These are phyloP conservation scores for Hyaena hyaena DNA, from an alignment of 2,113 vertebrate species.

Conservation along the genomic window DNA sequence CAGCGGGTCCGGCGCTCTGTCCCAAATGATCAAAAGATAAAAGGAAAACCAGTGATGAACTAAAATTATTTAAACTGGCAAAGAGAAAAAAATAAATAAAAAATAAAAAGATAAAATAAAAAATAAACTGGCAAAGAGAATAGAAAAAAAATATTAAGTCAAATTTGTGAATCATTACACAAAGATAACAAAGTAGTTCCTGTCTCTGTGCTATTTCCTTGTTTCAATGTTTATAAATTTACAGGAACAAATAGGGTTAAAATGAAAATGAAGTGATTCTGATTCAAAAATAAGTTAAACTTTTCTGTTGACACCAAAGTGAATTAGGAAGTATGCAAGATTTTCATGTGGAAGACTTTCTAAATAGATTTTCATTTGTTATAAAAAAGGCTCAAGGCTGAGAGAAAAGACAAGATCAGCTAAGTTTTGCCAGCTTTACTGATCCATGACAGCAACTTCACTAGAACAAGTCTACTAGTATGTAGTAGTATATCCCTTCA, in stretches of 20 bases:
- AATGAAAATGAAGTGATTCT: neutral
- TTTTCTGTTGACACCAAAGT: neutral
- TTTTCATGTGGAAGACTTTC: neutral
- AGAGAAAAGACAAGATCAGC: neutral
- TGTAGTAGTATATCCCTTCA: neutral
- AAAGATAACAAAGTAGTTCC: neutral
- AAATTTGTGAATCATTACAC: neutral
- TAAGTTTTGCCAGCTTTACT: neutral
- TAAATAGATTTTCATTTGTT: neutral
- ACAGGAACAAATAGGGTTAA: neutral
- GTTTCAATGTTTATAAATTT: slow-evolving; percentile 8
- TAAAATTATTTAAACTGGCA: neutral
- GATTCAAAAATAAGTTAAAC: neutral
- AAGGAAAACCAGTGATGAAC: neutral
- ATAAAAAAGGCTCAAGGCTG: neutral
- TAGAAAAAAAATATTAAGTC: neutral
- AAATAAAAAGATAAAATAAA: slow-evolving; percentile 5
- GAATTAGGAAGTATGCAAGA: neutral
- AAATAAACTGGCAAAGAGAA: neutral
- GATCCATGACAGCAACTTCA: neutral
- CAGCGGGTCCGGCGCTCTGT: neutral
- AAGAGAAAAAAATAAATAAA: neutral
- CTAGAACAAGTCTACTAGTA: neutral
- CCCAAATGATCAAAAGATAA: neutral
- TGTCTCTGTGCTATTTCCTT: neutral